Base-by-base conservation (phyloP, 2,797 vertebrate species). In the Phataginus tetradactyla region DNA sequence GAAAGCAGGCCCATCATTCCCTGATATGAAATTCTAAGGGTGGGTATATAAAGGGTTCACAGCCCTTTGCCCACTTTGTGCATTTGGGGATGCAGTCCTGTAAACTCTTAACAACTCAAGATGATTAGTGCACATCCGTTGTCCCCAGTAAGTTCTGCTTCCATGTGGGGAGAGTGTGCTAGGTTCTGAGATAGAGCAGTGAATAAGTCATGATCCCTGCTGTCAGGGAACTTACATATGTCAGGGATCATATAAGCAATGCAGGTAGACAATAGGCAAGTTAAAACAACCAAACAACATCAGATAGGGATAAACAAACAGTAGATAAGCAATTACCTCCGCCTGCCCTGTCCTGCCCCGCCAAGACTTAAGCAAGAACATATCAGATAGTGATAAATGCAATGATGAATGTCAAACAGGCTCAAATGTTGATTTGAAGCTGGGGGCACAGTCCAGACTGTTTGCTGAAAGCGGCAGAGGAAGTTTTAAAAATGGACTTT, bases 401-500 rank as follows among this genome's bases (percentile, higher is more conserved):
- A 29, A 68, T 51, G 18, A 63, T 69, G 32, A 84, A 94, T 95
- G 39, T 55, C 37, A 83, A 42, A 61, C 12, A 78, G 5, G 72
- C 4, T n/a, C 25, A 29, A 64, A 10, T 87, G 45, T 69, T 68
- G 61, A 86, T 79, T 3, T 84, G 74, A 91, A 94, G 53, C 42
- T 37, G 14, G 4, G 34, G 10, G 8, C n/a, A n/a, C 17, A 23
- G 9, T 63, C 45, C 59, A 88, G 37, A 34, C 61, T 81, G 37
- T 61, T 66, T 72, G 11, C 11, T 15, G 27, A 32, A 59, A 92
- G 89, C 20, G 13, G 63, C 74, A 37, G 59, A 49, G 68, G 74
- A 87, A 83, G 10, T 71, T 87, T 84, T 91, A 37, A 79, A 86
- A 88, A 71, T 63, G 78, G 39, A 63, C 11, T 74, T 90, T 61